These are phyloP conservation scores for Pseudocheirus occidentalis DNA, from an alignment of 2,797 vertebrate species.

Conservation along the genomic window DNA sequence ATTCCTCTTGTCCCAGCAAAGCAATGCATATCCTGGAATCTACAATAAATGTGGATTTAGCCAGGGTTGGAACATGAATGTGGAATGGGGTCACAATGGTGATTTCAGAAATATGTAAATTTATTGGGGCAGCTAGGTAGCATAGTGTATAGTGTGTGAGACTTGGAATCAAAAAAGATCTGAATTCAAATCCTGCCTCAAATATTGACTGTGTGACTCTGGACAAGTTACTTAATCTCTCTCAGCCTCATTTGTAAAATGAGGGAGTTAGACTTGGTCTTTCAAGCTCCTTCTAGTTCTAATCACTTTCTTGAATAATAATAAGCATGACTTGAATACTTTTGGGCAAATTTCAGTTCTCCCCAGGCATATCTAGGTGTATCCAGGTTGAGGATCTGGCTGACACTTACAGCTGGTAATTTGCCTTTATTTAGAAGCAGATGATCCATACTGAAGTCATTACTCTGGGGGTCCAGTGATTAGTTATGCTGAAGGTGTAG, in stretches of 20 bases:
- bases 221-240: neutral
- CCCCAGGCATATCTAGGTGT: neutral
- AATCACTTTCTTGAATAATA: too few relatives aligned
- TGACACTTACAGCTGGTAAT: neutral
- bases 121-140: neutral
- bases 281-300: neutral
- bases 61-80: neutral
- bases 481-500: neutral
- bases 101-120: neutral
- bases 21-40: slow-evolving; percentile 13
- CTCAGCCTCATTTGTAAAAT: neutral
- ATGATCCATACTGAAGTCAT: neutral
- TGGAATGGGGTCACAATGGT: neutral
- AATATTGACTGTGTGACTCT: neutral
- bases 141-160: neutral
- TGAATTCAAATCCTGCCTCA: neutral
- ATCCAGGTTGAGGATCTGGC: neutral
- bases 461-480: too few relatives aligned
- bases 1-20: neutral
- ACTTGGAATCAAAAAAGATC: neutral
- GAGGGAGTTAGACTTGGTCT: neutral
- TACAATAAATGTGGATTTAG: neutral
- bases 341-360: slow-evolving; percentile 19
- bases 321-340: too few relatives aligned
- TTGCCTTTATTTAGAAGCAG: neutral